Percentiles rank a stretch among this genome's conserved stretches.
These are phyloP conservation scores for Drosophila malerkotliana DNA, from an alignment of 1,140 invertebrate species.

Conservation along the genomic window DNA sequence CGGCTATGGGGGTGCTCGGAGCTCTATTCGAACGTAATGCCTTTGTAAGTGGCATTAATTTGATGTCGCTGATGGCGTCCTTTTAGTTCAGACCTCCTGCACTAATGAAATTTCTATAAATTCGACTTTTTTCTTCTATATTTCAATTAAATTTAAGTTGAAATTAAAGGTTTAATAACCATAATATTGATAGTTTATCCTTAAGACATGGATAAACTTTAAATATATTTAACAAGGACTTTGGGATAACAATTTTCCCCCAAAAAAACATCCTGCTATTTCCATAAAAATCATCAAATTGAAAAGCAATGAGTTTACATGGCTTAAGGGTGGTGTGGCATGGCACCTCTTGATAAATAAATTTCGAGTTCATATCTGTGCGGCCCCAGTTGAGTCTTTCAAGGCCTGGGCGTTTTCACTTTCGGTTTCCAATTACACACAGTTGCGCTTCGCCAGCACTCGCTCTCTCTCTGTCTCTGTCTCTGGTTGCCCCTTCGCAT, in stretches of 20 bases:
- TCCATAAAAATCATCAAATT: not conserved
- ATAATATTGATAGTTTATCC: too few species aligned
- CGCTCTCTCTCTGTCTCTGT: conserved; percentile 13
- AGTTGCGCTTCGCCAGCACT: conserved; percentile 23
- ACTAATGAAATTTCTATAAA: conserved; percentile 7
- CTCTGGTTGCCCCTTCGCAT: not conserved
- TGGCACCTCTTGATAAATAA: conserved; percentile 45
- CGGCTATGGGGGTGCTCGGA: conserved; percentile 3
- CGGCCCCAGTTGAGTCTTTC: conserved; percentile 50
- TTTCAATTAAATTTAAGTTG: not conserved
- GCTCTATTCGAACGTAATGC: conserved; percentile 57
- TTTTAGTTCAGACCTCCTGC: not conserved
- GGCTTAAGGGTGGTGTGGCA: not conserved
- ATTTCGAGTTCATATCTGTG: conserved; percentile 59
- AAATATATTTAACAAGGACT: not conserved
- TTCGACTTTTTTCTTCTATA: not conserved
- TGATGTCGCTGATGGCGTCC: conserved; percentile 25
- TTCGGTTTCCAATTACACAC: conserved; percentile 75
- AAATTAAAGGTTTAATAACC: too few species aligned
- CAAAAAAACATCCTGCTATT: not conserved
- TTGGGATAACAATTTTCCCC: not conserved
- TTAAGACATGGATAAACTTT: too few species aligned
- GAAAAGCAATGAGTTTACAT: not conserved
- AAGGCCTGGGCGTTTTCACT: conserved; percentile 77
- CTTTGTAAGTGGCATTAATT: conserved; percentile 66